Percentiles rank a stretch among this genome's conserved stretches.
phyloP scores from a whole-genome alignment of 2,797 vertebrate genomes.

The Melopsittacus undulatus region DNA sequence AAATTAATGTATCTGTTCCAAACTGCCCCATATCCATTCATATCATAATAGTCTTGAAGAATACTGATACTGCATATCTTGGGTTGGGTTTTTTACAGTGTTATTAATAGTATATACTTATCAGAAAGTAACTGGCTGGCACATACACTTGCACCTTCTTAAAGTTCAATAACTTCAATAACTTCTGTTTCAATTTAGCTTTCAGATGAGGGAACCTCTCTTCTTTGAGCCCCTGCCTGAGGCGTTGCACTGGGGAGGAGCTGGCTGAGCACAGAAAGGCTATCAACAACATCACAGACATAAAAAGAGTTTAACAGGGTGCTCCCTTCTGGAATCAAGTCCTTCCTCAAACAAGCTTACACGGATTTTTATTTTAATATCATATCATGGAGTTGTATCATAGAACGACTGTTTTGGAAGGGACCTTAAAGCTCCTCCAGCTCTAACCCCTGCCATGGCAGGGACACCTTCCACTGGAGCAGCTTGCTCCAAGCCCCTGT shows the following conservation, averaged over 20 bases:
- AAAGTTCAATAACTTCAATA: slow-evolving; percentile 54
- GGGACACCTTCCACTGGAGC: no score
- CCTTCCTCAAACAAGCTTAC: background rate
- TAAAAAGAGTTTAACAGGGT: background rate
- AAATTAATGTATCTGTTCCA: slow-evolving; percentile 57
- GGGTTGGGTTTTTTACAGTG: background rate
- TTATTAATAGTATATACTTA: slow-evolving; percentile 47
- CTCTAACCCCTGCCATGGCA: no score
- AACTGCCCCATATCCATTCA: slow-evolving; percentile 50
- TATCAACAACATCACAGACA: background rate
- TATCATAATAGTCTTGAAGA: slow-evolving; percentile 37
- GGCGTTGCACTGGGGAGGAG: background rate
- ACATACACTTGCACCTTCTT: background rate
- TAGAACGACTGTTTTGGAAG: background rate
- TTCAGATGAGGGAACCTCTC: background rate
- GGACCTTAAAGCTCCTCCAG: background rate
- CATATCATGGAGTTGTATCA: background rate
- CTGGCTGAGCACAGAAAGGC: background rate
- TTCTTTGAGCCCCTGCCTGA: background rate
- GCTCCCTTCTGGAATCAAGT: background rate
- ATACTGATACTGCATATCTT: background rate
- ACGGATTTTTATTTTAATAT: background rate
- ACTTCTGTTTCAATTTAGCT: slow-evolving; percentile 18
- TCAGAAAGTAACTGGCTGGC: slow-evolving; percentile 33
- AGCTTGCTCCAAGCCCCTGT: no score